Percentiles rank a stretch among this genome's conserved stretches.
Conservation (phyloP, 23 tunicate species). For the Styela plicata region DNA sequence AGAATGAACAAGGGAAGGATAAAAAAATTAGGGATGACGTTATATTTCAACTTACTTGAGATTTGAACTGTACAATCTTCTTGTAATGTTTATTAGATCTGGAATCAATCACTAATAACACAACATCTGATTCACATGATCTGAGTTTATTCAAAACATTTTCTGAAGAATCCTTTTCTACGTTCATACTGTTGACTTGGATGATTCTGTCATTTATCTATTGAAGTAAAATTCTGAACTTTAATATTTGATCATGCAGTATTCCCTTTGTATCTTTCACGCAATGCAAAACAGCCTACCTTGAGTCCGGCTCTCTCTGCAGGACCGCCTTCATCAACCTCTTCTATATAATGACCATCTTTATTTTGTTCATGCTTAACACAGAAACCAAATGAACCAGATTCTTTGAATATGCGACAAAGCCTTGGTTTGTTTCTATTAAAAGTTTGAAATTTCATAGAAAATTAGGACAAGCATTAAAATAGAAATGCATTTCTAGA, state of each 20-base stretch:
- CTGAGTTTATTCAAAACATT: conserved; percentile 51
- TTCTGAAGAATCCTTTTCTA: conserved; percentile 51
- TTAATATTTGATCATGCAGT: no score
- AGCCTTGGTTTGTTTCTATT: conserved; percentile 91
- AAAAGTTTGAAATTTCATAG: not conserved
- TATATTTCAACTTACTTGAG: conserved; percentile 44
- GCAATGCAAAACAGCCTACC: no score
- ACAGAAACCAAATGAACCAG: conserved; percentile 71
- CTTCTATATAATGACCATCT: conserved; percentile 84
- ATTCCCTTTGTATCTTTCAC: no score
- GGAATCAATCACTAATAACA: conserved; percentile 83
- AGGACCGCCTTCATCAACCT: conserved; percentile 74
- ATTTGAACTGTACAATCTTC: conserved; percentile 70
- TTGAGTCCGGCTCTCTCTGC: conserved; percentile 77
- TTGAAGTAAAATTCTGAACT: no score
- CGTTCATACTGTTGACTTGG: conserved; percentile 78
- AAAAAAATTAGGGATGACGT: no score
- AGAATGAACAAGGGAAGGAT: no score
- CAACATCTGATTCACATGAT: conserved; percentile 72
- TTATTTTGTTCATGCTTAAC: conserved; percentile 50
- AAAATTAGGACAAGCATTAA: not conserved
- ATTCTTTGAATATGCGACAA: conserved; percentile 85
- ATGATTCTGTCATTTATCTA: conserved; percentile 85
- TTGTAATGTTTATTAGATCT: conserved; percentile 88
- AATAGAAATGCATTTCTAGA: no score